Evolutionary conservation across 2,113 vertebrate species (phyloP).

Genomic region (Meriones unguiculatus): DNA sequence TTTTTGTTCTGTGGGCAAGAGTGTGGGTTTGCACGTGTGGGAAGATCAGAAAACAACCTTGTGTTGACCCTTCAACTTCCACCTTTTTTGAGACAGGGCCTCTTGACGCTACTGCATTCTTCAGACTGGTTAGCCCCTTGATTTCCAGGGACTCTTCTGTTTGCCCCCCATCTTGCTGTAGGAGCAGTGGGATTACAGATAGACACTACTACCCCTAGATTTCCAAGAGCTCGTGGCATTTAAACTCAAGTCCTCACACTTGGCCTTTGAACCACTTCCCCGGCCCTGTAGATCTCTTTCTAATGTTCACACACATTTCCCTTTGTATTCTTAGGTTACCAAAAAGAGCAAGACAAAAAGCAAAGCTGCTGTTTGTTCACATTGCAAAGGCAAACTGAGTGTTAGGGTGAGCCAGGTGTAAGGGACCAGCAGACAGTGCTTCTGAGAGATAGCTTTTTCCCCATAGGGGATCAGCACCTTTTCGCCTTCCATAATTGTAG

Average conservation of each 20-base stretch:
- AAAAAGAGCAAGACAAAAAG: conserved; percentile 6
- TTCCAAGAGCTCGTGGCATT: not conserved
- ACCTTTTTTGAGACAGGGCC: not conserved
- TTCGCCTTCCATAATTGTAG: not conserved
- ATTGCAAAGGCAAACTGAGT: not conserved
- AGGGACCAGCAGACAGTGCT: not conserved
- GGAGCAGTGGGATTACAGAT: not conserved
- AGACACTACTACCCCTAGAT: not conserved
- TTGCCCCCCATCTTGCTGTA: not conserved
- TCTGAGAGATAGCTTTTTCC: not conserved
- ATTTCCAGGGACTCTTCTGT: not conserved
- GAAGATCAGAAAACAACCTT: not conserved
- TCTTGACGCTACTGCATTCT: not conserved
- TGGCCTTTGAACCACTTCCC: not conserved
- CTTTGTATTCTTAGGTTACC: not conserved
- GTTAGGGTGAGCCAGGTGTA: not conserved
- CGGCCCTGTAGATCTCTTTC: not conserved
- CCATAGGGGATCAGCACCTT: not conserved
- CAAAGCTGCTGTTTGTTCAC: not conserved
- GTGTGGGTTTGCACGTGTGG: no score
- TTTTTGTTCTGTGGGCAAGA: not conserved
- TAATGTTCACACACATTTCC: conserved; percentile 18
- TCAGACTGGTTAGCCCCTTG: not conserved
- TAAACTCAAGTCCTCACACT: not conserved
- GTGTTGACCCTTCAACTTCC: not conserved